Percentiles rank a stretch among this genome's conserved stretches.
These are phyloP conservation scores for Bostrychus sinensis DNA, from an alignment of 2,113 vertebrate species.

Conservation along the genomic window DNA sequence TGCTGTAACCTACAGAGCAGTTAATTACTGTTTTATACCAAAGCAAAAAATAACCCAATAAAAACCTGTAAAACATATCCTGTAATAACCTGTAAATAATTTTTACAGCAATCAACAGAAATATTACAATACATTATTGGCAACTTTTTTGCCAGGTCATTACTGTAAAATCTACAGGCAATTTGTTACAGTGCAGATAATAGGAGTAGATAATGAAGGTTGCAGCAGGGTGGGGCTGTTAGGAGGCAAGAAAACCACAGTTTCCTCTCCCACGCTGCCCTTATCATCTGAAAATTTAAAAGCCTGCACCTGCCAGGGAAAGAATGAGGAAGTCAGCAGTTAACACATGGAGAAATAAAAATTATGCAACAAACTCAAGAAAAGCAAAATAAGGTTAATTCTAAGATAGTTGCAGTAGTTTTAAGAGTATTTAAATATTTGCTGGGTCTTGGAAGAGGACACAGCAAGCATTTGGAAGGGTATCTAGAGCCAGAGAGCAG, in stretches of 20 bases:
- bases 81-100: no score
- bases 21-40: no score
- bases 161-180: no score
- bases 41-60: no score
- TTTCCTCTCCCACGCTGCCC: slow-evolving; percentile 69
- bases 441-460: neutral
- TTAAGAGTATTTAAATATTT: neutral
- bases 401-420: neutral
- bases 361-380: neutral
- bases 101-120: no score
- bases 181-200: no score
- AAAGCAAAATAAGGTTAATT: neutral
- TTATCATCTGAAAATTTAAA: slow-evolving; percentile 6
- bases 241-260: slow-evolving; percentile 53
- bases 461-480: neutral
- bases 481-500: neutral
- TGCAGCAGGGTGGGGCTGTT: slow-evolving; percentile 53
- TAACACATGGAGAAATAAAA: slow-evolving; percentile 12
- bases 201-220: slow-evolving; percentile 19
- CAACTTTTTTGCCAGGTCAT: no score
- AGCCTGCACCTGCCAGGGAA: slow-evolving; percentile 38
- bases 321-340: slow-evolving; percentile 53
- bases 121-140: no score
- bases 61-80: no score
- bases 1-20: no score